Evolutionary conservation across 2,113 vertebrate genomes (phyloP).

Genomic region (Pelmatolapia mariae): DNA sequence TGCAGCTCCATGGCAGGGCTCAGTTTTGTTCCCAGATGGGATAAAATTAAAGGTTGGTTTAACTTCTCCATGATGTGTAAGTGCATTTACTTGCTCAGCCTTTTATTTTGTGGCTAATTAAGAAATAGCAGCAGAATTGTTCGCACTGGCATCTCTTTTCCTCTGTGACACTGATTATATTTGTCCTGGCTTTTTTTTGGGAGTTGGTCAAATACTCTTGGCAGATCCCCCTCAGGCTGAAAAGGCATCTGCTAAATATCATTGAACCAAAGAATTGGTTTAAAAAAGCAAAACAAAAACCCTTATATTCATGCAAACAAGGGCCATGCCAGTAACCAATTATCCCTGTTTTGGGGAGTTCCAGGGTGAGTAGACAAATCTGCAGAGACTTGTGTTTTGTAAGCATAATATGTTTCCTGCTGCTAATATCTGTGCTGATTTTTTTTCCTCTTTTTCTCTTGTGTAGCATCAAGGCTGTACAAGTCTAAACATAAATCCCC

Average conservation of each 20-base stretch:
- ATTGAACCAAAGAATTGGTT: not conserved
- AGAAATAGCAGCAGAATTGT: not conserved
- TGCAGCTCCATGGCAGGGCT: not conserved
- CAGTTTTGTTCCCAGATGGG: not conserved
- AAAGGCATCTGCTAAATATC: not conserved
- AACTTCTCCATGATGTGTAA: not conserved
- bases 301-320: not conserved
- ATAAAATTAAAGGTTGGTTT: not conserved
- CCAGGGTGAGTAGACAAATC: not conserved
- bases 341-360: not conserved
- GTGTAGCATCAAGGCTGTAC: not conserved
- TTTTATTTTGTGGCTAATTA: not conserved
- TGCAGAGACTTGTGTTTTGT: not conserved
- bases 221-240: not conserved
- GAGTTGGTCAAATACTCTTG: not conserved
- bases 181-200: not conserved
- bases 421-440: not conserved
- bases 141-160: not conserved
- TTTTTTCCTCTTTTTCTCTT: not conserved
- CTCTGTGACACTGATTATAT: not conserved
- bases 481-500: not conserved
- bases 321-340: not conserved
- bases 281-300: not conserved
- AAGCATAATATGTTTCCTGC: not conserved
- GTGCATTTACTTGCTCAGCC: rapidly evolving